Base-by-base conservation (phyloP, 30 jellyfish, hydroid and myxozoan species). In the Pseudorhiza aurosa region DNA sequence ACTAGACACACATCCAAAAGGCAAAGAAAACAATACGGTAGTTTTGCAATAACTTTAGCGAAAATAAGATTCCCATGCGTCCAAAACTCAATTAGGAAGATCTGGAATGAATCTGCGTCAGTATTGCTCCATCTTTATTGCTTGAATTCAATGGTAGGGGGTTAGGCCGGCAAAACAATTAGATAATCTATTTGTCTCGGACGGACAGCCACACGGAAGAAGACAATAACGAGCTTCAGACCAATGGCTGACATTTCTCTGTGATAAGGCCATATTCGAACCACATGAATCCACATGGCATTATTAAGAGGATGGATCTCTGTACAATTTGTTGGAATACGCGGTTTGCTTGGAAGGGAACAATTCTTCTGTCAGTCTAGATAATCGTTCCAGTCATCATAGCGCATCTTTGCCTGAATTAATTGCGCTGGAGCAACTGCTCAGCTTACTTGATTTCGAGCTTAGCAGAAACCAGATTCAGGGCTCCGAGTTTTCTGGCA, bases 261-360 rank as follows among this genome's bases (percentile, higher is more conserved):
- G 47, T 8, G 15, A 65, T 8, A 39, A 73, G 49, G 47, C 50
- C 28, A 24, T 73, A 50, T 32, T 17, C 14, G 51, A 56, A 73
- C 72, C 8, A 32, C 5, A 28, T 31, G 50, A 73, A 19, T 49
- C 68, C 42, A 50, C 14, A 42, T 50, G 42, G 10, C 60, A 45
- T 51, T 22, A 46, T 56, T 73, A 73, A 73, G 31, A 4, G 86
- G 86, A 73, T 73, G 24, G 30, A 57, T 37, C 15, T 73, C n/a
- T 35, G 35, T 73, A 65, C 59, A 57, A 73, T 73, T 53, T 51
- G 17, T 30, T 33, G 75, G 86, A 73, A 50, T 43, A 65, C 15
- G 86, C 86, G 86, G 86, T 42, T 8, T 43, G 82, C 17, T 49
- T 68, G 55, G 4, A 47, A 5, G 5, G 10, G 8, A n/a, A n/a